A percentile compares a stretch with the other conserved stretches of the same genome.
phyloP scores from a whole-genome alignment of 2,113 vertebrate species.

The Todiramphus saurophagus region DNA sequence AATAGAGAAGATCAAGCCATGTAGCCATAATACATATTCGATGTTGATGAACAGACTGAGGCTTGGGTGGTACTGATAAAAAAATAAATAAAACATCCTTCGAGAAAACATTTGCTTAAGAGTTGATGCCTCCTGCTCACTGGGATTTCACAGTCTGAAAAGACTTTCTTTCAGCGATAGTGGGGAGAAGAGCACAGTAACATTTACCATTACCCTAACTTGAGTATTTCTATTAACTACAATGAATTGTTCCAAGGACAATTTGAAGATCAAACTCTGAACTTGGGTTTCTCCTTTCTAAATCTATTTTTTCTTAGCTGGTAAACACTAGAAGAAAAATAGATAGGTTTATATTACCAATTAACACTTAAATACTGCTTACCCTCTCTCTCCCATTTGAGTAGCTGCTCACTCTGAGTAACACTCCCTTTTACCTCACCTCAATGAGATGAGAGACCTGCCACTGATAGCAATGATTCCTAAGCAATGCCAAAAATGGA shows the following conservation, averaged over 20 bases:
- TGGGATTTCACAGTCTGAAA: background rate
- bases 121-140: background rate
- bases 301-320: background rate
- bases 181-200: background rate
- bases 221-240: background rate
- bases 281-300: background rate
- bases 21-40: background rate
- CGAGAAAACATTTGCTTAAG: background rate
- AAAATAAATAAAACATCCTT: background rate
- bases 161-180: background rate
- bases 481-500: background rate
- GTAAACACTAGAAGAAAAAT: background rate
- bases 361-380: background rate
- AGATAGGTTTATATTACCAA: background rate
- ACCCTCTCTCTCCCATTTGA: background rate
- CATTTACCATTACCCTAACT: background rate
- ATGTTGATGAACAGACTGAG: background rate
- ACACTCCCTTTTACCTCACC: background rate
- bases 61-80: background rate
- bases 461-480: background rate
- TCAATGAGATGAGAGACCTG: background rate
- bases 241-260: background rate
- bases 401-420: background rate
- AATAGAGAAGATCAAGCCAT: background rate
- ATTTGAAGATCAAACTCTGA: background rate